Evolutionary conservation across 2,888 invertebrate species (phyloP), one percentile per base, ranked within the genome.

Genomic region (Diaprepes abbreviatus): DNA sequence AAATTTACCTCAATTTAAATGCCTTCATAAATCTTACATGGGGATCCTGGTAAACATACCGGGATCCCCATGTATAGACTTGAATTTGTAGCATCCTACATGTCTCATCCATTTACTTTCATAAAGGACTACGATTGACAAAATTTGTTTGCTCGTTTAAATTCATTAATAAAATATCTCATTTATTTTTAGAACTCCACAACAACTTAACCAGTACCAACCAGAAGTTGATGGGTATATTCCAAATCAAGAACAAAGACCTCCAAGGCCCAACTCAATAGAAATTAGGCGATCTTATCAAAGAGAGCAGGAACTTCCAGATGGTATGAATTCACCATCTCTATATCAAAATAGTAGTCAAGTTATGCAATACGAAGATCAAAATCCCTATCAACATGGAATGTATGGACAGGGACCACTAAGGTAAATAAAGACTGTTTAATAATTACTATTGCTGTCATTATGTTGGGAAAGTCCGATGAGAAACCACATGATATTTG

Each of bases 241-340:
- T 55, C 55, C 66, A 14, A 33, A 38, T 40, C 87, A 88, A 73
- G 89, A 89, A 48, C 86, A 89, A 52, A 84, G 91, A 75, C 93
- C 93, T 1, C 91, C 92, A 3, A 86, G 96, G 75, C 95, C 95
- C 4, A 95, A 93, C 85, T 95, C 95, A 59, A 95, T 96, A 77
- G 95, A 96, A 83, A 88, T 96, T 40, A 89, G 91, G 74, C 88
- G 91, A 7, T 83, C 82, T 82, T 89, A 75, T 85, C 62, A 62
- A 43, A 24, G 71, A 17, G 66, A 79, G 57, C 81, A 82, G 17
- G 84, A 84, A 74, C 76, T 80, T 14, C 80, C 60, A 1, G 83
- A 83, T 70, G 84, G 83, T 16, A 69, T 81, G 67, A 80, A 75
- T 68, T 83, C 80, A 24, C 83, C 82, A 1, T 79, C 79, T 3